phyloP scores from a whole-genome alignment of 1,140 invertebrate species.

The Octopus bimaculoides region DNA sequence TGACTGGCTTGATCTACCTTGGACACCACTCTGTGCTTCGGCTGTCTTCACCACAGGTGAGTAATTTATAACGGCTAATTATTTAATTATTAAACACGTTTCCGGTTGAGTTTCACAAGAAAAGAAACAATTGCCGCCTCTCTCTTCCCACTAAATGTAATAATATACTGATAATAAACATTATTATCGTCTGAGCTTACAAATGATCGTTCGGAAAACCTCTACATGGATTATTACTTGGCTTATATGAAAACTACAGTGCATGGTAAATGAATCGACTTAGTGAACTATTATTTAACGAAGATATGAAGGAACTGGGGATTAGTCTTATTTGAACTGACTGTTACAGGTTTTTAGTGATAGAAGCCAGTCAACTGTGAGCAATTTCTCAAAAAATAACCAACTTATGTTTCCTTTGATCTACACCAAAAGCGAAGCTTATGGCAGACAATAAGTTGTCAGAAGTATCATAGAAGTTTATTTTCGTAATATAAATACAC shows the following conservation, averaged over 20 bases:
- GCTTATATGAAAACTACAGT: slow-evolving; percentile 23
- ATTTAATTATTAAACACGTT: no score
- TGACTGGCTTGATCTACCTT: slow-evolving; percentile 57
- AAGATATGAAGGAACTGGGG: not conserved
- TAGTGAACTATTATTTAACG: not conserved
- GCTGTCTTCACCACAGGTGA: slow-evolving; percentile 12
- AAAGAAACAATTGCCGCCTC: no score
- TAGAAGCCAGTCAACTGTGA: not conserved
- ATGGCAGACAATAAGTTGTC: no score
- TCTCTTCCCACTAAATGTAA: no score
- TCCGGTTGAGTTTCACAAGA: no score
- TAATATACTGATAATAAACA: no score
- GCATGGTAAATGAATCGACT: slow-evolving; percentile 14
- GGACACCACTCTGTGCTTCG: slow-evolving; percentile 20
- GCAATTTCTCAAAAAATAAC: slow-evolving; percentile 7
- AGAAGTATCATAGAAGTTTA: no score
- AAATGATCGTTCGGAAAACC: not conserved
- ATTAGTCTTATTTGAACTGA: no score
- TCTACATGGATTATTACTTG: not conserved
- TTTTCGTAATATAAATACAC: no score
- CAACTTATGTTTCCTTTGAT: not conserved
- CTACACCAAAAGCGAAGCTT: no score
- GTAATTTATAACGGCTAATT: not conserved
- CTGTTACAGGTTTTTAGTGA: not conserved
- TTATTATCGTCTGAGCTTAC: not conserved